Evolutionary conservation across 2,888 invertebrate genomes (phyloP).

Genomic region (Xiphydria camelus): DNA sequence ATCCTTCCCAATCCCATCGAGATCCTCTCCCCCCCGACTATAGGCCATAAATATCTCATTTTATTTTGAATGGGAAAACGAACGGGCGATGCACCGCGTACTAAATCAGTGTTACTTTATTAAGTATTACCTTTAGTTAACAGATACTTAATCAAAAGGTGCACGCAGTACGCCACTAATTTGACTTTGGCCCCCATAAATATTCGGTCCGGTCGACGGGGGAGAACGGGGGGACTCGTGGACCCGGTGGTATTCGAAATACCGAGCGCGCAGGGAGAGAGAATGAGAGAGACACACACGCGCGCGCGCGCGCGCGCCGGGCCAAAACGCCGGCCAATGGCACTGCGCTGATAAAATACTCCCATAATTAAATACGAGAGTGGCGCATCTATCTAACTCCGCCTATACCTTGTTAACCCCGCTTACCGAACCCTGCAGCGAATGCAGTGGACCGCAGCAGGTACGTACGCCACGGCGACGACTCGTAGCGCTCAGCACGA

Average conservation of each 20-base stretch:
- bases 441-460: no score
- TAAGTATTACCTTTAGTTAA: conserved; percentile 59
- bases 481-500: no score
- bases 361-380: conserved; percentile 54
- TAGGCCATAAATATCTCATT: conserved; percentile 55
- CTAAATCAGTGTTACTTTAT: conserved; percentile 59
- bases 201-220: conserved; percentile 46
- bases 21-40: conserved; percentile 11
- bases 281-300: conserved; percentile 25
- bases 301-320: conserved; percentile 25
- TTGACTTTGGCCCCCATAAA: conserved; percentile 59
- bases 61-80: conserved; percentile 57
- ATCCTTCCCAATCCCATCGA: conserved; percentile 32
- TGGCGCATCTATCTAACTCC: conserved; percentile 42
- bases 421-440: not conserved
- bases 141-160: conserved; percentile 59
- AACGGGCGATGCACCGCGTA: conserved; percentile 41
- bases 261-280: conserved; percentile 37
- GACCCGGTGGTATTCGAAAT: conserved; percentile 35
- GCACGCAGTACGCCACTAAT: conserved; percentile 59
- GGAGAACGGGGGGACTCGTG: conserved; percentile 20
- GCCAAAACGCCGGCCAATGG: conserved; percentile 44
- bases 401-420: conserved; percentile 3
- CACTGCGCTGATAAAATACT: conserved; percentile 54
- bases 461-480: no score